These are phyloP conservation scores for Ophioninae sp. DNA, from an alignment of 2,888 invertebrate species.

Conservation along the genomic window DNA sequence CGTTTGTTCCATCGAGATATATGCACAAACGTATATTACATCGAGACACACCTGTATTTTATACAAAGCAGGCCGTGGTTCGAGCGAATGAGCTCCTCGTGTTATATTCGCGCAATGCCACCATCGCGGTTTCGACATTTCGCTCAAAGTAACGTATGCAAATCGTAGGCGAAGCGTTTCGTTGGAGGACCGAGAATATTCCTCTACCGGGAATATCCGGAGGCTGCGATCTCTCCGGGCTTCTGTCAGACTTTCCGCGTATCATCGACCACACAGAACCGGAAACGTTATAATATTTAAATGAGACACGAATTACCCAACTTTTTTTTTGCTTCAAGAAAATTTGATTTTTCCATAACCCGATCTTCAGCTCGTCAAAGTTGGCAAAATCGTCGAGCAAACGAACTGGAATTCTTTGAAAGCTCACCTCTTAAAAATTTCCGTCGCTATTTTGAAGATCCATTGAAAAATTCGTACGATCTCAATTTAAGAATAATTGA, in stretches of 20 bases:
- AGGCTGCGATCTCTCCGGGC: slow-evolving; percentile 5
- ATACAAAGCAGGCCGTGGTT: slow-evolving; percentile 22
- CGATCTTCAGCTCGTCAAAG: not conserved
- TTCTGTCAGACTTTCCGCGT: slow-evolving; percentile 32
- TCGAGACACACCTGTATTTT: slow-evolving; percentile 4
- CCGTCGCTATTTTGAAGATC: not conserved
- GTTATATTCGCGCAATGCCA: slow-evolving; percentile 38
- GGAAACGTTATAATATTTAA: slow-evolving; percentile 65
- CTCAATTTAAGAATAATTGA: no score
- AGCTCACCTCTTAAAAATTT: no score
- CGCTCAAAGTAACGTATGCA: slow-evolving; percentile 66
- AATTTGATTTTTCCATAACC: slow-evolving; percentile 6
- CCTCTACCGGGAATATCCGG: slow-evolving; percentile 36
- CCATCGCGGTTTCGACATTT: slow-evolving; percentile 62
- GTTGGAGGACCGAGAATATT: slow-evolving; percentile 51
- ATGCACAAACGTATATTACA: not conserved
- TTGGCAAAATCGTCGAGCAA: not conserved
- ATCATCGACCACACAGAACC: slow-evolving; percentile 39
- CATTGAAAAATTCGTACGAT: not conserved
- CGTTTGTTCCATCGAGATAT: no score
- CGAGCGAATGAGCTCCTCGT: slow-evolving; percentile 31
- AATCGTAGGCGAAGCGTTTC: slow-evolving; percentile 57
- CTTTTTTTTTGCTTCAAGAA: not conserved
- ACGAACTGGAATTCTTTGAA: not conserved
- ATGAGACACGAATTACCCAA: slow-evolving; percentile 64